phyloP scores from a whole-genome alignment of 2,113 vertebrate species.

The Leptosomus discolor region DNA sequence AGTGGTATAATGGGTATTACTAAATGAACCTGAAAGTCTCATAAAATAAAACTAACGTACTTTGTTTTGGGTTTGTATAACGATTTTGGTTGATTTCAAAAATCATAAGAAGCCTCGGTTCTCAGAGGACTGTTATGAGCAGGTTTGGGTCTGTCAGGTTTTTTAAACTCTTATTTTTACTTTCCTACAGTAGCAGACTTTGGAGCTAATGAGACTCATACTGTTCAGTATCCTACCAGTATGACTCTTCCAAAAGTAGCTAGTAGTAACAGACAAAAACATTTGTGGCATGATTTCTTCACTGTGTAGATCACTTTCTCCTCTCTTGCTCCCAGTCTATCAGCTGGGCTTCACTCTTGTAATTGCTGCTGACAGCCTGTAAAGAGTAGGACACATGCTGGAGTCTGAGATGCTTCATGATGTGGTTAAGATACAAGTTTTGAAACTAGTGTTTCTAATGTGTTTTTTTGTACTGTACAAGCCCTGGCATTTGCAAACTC shows the following conservation, averaged over 20 bases:
- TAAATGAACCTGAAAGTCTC: neutral
- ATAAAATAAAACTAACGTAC: neutral
- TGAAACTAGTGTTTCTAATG: neutral
- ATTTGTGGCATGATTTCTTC: slow-evolving; percentile 37
- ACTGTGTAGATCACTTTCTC: neutral
- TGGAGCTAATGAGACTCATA: neutral
- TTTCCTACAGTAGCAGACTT: neutral
- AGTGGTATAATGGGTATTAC: neutral
- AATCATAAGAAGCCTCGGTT: neutral
- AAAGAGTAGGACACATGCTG: neutral
- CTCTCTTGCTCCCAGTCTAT: neutral
- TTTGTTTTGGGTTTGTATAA: neutral
- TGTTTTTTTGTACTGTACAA: neutral
- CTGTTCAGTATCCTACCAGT: neutral
- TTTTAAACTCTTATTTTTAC: neutral
- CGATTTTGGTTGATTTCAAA: neutral
- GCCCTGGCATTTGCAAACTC: neutral
- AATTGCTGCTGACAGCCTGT: slow-evolving; percentile 43
- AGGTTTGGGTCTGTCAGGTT: neutral
- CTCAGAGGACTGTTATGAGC: neutral
- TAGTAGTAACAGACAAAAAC: slow-evolving; percentile 24
- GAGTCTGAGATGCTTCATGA: neutral
- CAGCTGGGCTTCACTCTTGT: slow-evolving; percentile 5
- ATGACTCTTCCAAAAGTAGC: neutral
- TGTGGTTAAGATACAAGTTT: neutral